Percentiles rank a stretch among this genome's conserved stretches.
Evolutionary conservation across 2,113 vertebrate genomes (phyloP).

Genomic region (Salvelinus sp.): DNA sequence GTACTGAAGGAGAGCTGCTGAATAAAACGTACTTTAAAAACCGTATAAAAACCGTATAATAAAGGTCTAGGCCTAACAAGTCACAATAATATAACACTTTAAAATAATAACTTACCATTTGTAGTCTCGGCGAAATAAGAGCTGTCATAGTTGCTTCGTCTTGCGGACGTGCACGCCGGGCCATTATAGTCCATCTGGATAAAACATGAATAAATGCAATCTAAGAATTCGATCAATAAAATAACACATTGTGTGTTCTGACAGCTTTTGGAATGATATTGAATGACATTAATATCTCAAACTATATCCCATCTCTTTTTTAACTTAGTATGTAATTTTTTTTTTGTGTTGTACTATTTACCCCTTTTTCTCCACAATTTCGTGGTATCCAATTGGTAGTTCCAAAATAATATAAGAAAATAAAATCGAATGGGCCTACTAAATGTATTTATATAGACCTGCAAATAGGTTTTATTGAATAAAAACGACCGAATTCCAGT

Average conservation of each 20-base stretch:
- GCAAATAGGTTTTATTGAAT: not conserved
- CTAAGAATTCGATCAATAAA: not conserved
- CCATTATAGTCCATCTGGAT: slow-evolving; percentile 88
- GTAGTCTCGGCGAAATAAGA: slow-evolving; percentile 83
- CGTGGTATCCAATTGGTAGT: too few relatives aligned
- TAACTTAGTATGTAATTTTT: too few relatives aligned
- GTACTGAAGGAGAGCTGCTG: too few relatives aligned
- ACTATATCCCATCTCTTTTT: not conserved
- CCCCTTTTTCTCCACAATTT: too few relatives aligned
- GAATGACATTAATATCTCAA: not conserved
- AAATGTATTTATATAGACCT: not conserved
- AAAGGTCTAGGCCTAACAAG: too few relatives aligned
- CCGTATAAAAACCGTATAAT: too few relatives aligned
- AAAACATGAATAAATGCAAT: slow-evolving; percentile 8
- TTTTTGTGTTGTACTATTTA: too few relatives aligned
- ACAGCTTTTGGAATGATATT: not conserved
- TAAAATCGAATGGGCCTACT: not conserved
- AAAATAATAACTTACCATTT: slow-evolving; percentile 73
- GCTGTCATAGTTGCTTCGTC: slow-evolving; percentile 83
- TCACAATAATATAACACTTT: too few relatives aligned
- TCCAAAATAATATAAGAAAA: not conserved
- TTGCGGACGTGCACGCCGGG: slow-evolving; percentile 76
- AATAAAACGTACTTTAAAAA: too few relatives aligned
- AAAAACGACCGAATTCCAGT: not conserved
- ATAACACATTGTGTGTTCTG: not conserved